Percentiles rank a stretch among this genome's conserved stretches.
These are phyloP conservation scores for Drosophila mimica DNA, from an alignment of 2,888 invertebrate species.

Conservation along the genomic window DNA sequence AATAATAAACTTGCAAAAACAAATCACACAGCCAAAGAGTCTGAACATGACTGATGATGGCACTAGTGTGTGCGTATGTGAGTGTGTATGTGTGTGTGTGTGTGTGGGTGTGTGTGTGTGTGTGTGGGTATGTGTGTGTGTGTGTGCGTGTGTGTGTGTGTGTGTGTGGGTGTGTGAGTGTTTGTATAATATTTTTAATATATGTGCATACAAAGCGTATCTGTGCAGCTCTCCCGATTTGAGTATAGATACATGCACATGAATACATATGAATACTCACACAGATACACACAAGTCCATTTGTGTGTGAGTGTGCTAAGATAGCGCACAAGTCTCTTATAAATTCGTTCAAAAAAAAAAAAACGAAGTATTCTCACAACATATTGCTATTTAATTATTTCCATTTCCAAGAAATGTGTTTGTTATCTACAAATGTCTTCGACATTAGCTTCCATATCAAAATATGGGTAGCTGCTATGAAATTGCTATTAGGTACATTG, in stretches of 20 bases:
- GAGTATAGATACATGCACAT: conserved; percentile 1
- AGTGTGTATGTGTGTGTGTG: conserved; percentile 9
- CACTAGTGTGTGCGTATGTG: conserved; percentile 27
- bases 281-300: conserved; percentile 1
- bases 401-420: conserved; percentile 78
- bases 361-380: conserved; percentile 56
- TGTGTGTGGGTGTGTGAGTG: conserved; percentile 1
- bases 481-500: conserved; percentile 10
- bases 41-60: conserved; percentile 63
- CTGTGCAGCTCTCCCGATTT: conserved; percentile 8
- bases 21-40: conserved; percentile 53
- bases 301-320: conserved; percentile 31
- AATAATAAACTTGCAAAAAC: conserved; percentile 57
- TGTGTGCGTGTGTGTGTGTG: conserved; percentile 14
- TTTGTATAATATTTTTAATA: conserved; percentile 26
- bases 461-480: conserved; percentile 26
- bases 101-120: conserved; percentile 1
- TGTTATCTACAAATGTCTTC: conserved; percentile 68
- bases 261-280: neutral
- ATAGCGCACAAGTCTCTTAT: conserved; percentile 44
- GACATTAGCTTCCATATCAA: conserved; percentile 31
- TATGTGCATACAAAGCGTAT: conserved; percentile 10
- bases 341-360: conserved; percentile 27
- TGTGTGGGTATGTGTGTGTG: conserved; percentile 9
- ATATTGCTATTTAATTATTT: conserved; percentile 71